A percentile compares a stretch with the other conserved stretches of the same genome.
These are phyloP conservation scores for Drosophila paracracens DNA, from an alignment of 2,888 invertebrate species.

Conservation along the genomic window DNA sequence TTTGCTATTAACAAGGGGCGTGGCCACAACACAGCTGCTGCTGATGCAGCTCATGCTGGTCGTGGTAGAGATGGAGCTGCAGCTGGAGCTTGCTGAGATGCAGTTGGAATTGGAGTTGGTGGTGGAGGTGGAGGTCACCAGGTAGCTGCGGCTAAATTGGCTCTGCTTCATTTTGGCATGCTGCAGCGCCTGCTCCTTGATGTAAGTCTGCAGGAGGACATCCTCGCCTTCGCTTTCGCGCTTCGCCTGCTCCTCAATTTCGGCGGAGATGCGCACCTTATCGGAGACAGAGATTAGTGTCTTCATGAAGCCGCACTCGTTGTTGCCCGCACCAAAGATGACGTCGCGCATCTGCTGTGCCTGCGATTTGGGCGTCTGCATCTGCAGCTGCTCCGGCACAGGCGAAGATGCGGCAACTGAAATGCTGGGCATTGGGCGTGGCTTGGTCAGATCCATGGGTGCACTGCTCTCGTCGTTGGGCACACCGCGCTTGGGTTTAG, in stretches of 20 bases:
- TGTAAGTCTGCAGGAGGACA: constrained; percentile 89
- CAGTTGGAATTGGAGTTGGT: background rate
- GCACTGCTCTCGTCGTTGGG: constrained; percentile 79
- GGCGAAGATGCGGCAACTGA: background rate
- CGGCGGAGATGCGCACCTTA: constrained; percentile 81
- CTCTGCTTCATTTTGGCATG: constrained; percentile 90
- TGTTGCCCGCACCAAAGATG: constrained; percentile 80
- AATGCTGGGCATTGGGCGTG: constrained; percentile 52
- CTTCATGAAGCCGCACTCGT: constrained; percentile 83
- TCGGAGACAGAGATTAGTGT: constrained; percentile 84
- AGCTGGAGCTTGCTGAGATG: background rate
- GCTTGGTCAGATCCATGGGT: constrained; percentile 85
- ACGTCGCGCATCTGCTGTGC: constrained; percentile 84
- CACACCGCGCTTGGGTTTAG: constrained; percentile 76
- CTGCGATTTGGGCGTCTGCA: constrained; percentile 69
- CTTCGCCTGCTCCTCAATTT: constrained; percentile 68
- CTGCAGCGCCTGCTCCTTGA: constrained; percentile 90
- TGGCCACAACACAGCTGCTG: constrained; percentile 7
- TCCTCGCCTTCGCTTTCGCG: constrained; percentile 85
- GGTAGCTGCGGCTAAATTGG: constrained; percentile 84
- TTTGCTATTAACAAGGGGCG: constrained; percentile 33
- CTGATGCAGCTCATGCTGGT: constrained; percentile 27
- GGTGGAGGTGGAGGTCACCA: constrained; percentile 21
- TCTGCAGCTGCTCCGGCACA: constrained; percentile 4
- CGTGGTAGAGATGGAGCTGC: background rate